phyloP scores from a whole-genome alignment of 2,797 vertebrate genomes.

The Hydrocynus forskahlii region DNA sequence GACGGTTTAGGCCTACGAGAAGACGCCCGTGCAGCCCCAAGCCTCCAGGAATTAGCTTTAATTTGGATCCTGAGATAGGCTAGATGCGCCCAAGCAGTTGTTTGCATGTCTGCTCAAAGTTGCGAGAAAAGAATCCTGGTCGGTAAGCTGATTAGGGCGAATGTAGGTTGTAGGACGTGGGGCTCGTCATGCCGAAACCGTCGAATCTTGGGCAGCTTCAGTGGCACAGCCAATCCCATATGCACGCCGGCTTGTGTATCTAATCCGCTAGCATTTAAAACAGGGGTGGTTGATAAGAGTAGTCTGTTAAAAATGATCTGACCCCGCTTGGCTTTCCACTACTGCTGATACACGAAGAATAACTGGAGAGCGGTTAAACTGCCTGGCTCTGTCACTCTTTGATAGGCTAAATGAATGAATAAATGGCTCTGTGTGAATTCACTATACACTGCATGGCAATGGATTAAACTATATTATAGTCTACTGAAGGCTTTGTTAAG shows the following conservation, averaged over 20 bases:
- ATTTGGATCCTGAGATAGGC: slow-evolving; percentile 49
- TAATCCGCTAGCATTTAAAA: slow-evolving; percentile 73
- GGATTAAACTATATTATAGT: slow-evolving; percentile 43
- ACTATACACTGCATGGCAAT: slow-evolving; percentile 33
- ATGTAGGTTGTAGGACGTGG: slow-evolving; percentile 79
- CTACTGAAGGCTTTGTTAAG: slow-evolving; percentile 29
- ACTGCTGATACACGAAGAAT: slow-evolving; percentile 37
- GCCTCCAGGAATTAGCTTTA: slow-evolving; percentile 76
- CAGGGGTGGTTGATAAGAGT: slow-evolving; percentile 60
- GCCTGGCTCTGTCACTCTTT: slow-evolving; percentile 24
- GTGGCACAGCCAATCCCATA: slow-evolving; percentile 74
- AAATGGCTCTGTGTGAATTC: slow-evolving; percentile 50
- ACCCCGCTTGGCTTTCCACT: slow-evolving; percentile 49
- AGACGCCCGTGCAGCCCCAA: slow-evolving; percentile 60
- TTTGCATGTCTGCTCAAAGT: slow-evolving; percentile 80
- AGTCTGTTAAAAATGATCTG: slow-evolving; percentile 55
- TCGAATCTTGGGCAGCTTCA: slow-evolving; percentile 77
- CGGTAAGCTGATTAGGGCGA: slow-evolving; percentile 84
- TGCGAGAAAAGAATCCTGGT: slow-evolving; percentile 78
- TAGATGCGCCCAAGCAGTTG: slow-evolving; percentile 60
- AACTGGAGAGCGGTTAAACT: slow-evolving; percentile 41
- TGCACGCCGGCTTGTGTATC: slow-evolving; percentile 70
- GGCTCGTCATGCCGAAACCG: slow-evolving; percentile 78
- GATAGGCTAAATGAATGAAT: slow-evolving; percentile 29
- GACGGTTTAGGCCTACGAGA: slow-evolving; percentile 75